These are phyloP conservation scores for Hiodon alosoides DNA, from an alignment of 2,113 vertebrate genomes.

Conservation along the genomic window DNA sequence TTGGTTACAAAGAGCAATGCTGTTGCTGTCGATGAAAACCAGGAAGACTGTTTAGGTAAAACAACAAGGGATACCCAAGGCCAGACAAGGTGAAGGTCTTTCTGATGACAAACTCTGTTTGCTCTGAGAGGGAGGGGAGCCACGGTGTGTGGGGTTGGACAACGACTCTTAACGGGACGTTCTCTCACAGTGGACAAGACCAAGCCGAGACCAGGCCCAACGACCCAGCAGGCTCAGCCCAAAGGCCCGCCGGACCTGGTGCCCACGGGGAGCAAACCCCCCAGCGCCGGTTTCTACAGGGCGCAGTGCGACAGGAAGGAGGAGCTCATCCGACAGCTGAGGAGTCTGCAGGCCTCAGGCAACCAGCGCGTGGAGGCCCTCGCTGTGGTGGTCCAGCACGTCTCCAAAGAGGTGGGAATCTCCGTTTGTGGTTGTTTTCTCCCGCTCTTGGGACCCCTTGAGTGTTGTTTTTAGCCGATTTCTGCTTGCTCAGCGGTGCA, in stretches of 20 bases:
- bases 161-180: neutral
- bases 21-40: no score
- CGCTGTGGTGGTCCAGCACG: slow-evolving; percentile 15
- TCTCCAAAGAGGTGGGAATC: slow-evolving; percentile 8
- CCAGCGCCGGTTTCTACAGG: neutral
- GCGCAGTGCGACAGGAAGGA: neutral
- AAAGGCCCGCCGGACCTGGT: neutral
- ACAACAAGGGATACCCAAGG: no score
- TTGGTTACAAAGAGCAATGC: no score
- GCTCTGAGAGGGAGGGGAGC: neutral
- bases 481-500: neutral
- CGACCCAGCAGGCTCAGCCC: neutral
- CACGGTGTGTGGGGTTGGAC: neutral
- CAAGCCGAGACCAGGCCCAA: neutral
- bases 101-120: no score
- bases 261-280: neutral
- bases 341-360: neutral
- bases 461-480: neutral
- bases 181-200: slow-evolving; percentile 10
- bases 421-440: neutral
- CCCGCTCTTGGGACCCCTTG: neutral
- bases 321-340: neutral
- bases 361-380: neutral
- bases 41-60: no score
- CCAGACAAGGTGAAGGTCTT: no score